Percentiles rank a stretch among this genome's conserved stretches.
Evolutionary conservation across 2,888 invertebrate species (phyloP).

Genomic region (Xylocampa areola): DNA sequence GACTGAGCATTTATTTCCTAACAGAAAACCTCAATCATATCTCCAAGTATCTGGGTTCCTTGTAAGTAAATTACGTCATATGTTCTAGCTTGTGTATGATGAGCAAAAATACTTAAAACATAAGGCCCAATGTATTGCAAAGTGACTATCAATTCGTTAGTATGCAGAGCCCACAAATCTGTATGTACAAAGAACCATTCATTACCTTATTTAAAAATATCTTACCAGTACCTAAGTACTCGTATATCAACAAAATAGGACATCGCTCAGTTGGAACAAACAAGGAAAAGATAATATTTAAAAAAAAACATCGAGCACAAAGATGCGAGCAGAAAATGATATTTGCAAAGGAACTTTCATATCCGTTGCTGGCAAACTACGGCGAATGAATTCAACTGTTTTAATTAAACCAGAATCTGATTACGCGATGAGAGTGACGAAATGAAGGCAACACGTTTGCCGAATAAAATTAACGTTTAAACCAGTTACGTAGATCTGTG

Average conservation of each 20-base stretch:
- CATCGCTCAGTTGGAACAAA: slow-evolving; percentile 33
- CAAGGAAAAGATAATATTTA: slow-evolving; percentile 44
- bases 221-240: slow-evolving; percentile 10
- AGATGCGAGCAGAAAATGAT: slow-evolving; percentile 43
- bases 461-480: slow-evolving; percentile 41
- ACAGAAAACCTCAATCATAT: no score
- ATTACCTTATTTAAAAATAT: slow-evolving; percentile 33
- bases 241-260: slow-evolving; percentile 47
- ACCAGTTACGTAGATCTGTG: slow-evolving; percentile 12
- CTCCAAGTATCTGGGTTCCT: no score
- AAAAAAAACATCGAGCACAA: slow-evolving; percentile 39
- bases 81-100: no score
- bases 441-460: slow-evolving; percentile 21
- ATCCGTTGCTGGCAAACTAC: slow-evolving; percentile 60
- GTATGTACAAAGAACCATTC: slow-evolving; percentile 22
- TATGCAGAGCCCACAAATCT: background rate
- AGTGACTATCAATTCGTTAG: no score
- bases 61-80: no score
- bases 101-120: no score
- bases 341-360: slow-evolving; percentile 60
- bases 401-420: slow-evolving; percentile 74
- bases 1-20: no score
- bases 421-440: slow-evolving; percentile 51
- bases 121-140: no score
- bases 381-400: slow-evolving; percentile 60